These are phyloP conservation scores for Metellina segmentata DNA, from an alignment of 2,888 invertebrate species.

Conservation along the genomic window DNA sequence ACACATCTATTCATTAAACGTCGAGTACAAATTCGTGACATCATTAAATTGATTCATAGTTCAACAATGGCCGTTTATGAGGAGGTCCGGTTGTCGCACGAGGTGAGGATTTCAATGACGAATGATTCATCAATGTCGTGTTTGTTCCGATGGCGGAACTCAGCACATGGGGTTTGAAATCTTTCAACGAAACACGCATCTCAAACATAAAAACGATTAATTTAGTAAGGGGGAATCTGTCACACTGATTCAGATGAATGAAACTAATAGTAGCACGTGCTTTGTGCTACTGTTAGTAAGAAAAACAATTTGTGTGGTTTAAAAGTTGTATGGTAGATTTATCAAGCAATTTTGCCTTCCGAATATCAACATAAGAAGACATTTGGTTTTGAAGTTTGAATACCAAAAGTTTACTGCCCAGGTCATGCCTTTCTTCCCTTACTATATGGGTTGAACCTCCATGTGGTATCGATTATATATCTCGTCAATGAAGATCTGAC, in stretches of 20 bases:
- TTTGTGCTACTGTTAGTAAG: neutral
- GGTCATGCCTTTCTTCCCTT: too few relatives aligned
- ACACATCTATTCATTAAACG: neutral
- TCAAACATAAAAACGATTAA: neutral
- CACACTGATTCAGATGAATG: neutral
- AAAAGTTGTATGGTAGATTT: too few relatives aligned
- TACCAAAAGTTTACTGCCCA: too few relatives aligned
- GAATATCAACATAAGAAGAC: too few relatives aligned
- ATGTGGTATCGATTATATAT: too few relatives aligned
- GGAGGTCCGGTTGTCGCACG: conserved; percentile 2
- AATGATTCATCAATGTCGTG: conserved; percentile 35
- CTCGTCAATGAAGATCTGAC: too few relatives aligned
- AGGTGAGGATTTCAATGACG: conserved; percentile 30
- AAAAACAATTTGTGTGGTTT: neutral
- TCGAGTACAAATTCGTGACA: neutral
- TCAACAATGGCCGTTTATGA: conserved; percentile 30
- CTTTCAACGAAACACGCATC: neutral
- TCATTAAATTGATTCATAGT: neutral
- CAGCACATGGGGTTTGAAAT: neutral
- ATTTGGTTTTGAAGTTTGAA: too few relatives aligned
- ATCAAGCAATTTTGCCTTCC: too few relatives aligned
- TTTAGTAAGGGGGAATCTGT: neutral
- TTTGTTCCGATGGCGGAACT: conserved; percentile 19
- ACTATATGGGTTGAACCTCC: too few relatives aligned
- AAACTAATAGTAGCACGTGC: neutral